Percentiles rank a stretch among this genome's conserved stretches.
Evolutionary conservation across 2,888 invertebrate genomes (phyloP).

Genomic region (Deilephila elpenor): DNA sequence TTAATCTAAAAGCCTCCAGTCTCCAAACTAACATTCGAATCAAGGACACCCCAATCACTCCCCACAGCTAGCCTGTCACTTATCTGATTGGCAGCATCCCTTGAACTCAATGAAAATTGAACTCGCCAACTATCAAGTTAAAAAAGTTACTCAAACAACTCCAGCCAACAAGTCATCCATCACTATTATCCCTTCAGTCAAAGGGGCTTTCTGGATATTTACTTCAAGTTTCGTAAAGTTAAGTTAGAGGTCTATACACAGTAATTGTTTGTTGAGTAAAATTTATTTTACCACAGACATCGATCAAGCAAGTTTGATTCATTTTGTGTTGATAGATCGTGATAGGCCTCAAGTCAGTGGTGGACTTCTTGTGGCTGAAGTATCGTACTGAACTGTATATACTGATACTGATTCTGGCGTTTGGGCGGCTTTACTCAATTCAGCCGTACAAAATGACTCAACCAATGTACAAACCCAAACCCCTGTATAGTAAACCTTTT

Average conservation of each 20-base stretch:
- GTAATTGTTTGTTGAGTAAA: slow-evolving; percentile 9
- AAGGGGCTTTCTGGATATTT: slow-evolving; percentile 23
- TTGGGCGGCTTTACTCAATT: too few relatives aligned
- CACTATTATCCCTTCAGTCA: slow-evolving; percentile 23
- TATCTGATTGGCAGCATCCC: background rate
- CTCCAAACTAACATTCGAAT: too few relatives aligned
- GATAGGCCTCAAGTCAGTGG: too few relatives aligned
- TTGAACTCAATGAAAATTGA: background rate
- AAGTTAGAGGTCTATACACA: slow-evolving; percentile 2
- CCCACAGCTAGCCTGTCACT: background rate
- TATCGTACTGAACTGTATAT: too few relatives aligned
- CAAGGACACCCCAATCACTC: too few relatives aligned
- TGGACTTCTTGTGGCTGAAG: too few relatives aligned
- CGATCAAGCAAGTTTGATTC: background rate
- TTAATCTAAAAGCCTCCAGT: too few relatives aligned
- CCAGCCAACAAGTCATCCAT: slow-evolving; percentile 7
- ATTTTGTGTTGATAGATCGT: too few relatives aligned
- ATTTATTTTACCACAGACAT: background rate
- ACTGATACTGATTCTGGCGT: too few relatives aligned
- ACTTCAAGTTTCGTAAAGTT: slow-evolving; percentile 20
- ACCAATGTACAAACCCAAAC: too few relatives aligned
- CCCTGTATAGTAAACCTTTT: too few relatives aligned
- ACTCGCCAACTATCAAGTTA: slow-evolving; percentile 14
- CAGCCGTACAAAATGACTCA: too few relatives aligned
- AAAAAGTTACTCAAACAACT: slow-evolving; percentile 23